Percentiles rank a stretch among this genome's conserved stretches.
phyloP scores from a whole-genome alignment of 1,140 invertebrate genomes.

The Lepeophtheirus salmonis region DNA sequence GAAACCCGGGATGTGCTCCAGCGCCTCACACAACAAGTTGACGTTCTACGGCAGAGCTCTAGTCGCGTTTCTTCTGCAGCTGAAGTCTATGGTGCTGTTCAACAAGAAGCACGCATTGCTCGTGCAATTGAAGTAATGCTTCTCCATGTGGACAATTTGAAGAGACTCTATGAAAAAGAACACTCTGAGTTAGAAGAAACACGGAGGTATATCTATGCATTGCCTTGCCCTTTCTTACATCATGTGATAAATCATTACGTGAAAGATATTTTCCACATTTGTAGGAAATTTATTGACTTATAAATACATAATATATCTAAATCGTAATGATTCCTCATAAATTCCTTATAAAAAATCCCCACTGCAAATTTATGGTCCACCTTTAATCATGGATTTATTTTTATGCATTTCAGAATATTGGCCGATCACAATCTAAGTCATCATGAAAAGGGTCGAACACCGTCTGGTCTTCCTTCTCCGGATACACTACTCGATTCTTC shows the following conservation, averaged over 20 bases:
- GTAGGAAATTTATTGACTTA: too few relatives aligned
- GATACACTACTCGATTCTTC: neutral
- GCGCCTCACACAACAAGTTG: constrained; percentile 29
- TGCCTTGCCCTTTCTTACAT: too few relatives aligned
- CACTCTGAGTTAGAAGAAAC: constrained; percentile 31
- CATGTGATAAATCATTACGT: too few relatives aligned
- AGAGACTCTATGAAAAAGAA: constrained; percentile 29
- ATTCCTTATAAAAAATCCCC: too few relatives aligned
- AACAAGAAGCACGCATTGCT: constrained; percentile 33
- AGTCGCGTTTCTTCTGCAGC: constrained; percentile 30
- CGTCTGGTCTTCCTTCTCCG: neutral
- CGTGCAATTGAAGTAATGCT: constrained; percentile 35
- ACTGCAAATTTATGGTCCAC: too few relatives aligned
- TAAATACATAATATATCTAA: too few relatives aligned
- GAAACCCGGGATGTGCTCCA: constrained; percentile 27
- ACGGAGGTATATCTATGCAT: neutral
- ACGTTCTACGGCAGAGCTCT: constrained; percentile 29
- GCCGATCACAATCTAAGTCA: neutral
- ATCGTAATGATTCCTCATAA: too few relatives aligned
- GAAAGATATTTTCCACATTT: too few relatives aligned
- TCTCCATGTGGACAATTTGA: constrained; percentile 34
- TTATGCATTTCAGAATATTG: neutral
- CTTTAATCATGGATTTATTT: too few relatives aligned
- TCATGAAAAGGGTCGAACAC: neutral
- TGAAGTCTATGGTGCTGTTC: constrained; percentile 33